Evolutionary conservation across 2,888 invertebrate species (phyloP), one percentile per base, ranked within the genome.

Genomic region (Athetis lepigone): DNA sequence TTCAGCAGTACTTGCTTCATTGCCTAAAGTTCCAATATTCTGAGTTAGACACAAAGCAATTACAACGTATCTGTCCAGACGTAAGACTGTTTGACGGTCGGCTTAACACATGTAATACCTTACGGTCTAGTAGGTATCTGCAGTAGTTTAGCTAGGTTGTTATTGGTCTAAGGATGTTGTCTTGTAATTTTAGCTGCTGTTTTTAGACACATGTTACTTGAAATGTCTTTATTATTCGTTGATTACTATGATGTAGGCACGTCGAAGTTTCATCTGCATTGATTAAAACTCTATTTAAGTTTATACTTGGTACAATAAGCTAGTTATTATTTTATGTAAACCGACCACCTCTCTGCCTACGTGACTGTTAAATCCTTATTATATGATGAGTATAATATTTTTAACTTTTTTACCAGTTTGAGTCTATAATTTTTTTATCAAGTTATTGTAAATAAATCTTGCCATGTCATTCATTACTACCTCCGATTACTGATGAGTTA

Each of bases 1-100:
- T 29, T 55, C 29, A 40, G 52, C 39, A 75, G 43, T 25, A 50
- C 43, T 51, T 39, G 39, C 46, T 27, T 8, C 18, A 19, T 52
- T 21, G 33, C 8, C 21, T 29, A 54, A 39, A 55, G 42, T 61
- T 16, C 9, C 50, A 43, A 75, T 55, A 61, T 47, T 16, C 45
- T 9, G n/a, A 16, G 39, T 63, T 37, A 43, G 50, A 47, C 55
- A 63, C 42, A 55, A 63, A 61, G 55, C 69, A 57, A 65, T 77
- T 64, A 77, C 58, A 58, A 27, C 40, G 43, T 49, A 33, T 21
- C 39, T 40, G 9, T 23, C 2, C 52, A 16, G 49, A 29, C 33
- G 25, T 39, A 18, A 23, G 33, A 29, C 37, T 33, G 36, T 59
- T 69, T 59, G 69, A 69, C 50, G 21, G 25, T n/a, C 23, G 16